Evolutionary conservation across 2,797 vertebrate genomes (phyloP).

Genomic region (Girardinus metallicus): DNA sequence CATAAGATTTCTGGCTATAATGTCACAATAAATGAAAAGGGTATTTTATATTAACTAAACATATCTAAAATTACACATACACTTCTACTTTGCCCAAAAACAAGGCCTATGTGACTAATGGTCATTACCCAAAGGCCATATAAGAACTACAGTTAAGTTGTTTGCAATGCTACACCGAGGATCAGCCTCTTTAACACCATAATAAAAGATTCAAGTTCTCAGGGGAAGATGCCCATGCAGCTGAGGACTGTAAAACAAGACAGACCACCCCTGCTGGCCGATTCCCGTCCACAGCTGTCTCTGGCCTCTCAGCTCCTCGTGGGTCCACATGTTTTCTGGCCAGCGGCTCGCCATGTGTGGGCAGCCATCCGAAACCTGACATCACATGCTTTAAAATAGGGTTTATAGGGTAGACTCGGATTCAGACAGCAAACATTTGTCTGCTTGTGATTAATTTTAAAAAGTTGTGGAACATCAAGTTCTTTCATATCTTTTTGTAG

Average conservation of each 20-base stretch:
- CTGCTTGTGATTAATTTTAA: not conserved
- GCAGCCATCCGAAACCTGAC: conserved; percentile 7
- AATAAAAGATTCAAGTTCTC: conserved; percentile 46
- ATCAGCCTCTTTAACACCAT: conserved; percentile 39
- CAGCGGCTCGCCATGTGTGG: conserved; percentile 43
- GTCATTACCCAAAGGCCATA: conserved; percentile 32
- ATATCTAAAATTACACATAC: not conserved
- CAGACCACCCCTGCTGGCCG: conserved; percentile 55
- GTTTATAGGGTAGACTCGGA: not conserved
- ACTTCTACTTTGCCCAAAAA: conserved; percentile 8
- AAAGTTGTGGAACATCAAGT: not conserved
- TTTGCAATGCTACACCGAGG: conserved; percentile 42
- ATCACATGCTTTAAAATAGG: not conserved
- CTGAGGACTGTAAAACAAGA: conserved; percentile 51
- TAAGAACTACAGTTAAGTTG: conserved; percentile 25
- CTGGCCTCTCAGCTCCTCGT: conserved; percentile 56
- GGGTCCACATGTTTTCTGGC: conserved; percentile 66
- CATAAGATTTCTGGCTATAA: not conserved
- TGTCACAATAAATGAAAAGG: not conserved
- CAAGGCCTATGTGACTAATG: conserved; percentile 3
- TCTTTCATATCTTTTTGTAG: not conserved
- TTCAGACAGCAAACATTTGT: not conserved
- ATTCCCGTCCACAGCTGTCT: conserved; percentile 64
- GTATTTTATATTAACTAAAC: not conserved
- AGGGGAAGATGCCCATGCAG: conserved; percentile 31